phyloP scores from a whole-genome alignment of 2,888 invertebrate genomes.

The Macrostomum cliftonense region DNA sequence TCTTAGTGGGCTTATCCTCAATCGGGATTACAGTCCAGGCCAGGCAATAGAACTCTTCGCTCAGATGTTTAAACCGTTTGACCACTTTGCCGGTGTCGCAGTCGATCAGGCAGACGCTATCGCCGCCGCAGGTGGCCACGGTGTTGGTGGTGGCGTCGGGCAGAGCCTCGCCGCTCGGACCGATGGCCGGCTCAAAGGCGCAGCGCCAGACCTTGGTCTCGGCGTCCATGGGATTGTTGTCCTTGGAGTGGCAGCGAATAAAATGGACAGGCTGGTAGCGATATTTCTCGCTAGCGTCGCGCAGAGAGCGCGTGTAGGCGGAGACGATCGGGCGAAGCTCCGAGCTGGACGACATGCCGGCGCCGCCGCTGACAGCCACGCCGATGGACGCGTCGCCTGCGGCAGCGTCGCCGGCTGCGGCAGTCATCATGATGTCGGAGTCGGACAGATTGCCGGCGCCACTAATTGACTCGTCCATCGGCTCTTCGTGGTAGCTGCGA shows the following conservation, averaged over 20 bases:
- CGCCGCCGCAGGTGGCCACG: slow-evolving; percentile 42
- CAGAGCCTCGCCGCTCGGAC: slow-evolving; percentile 13
- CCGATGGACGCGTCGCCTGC: no score
- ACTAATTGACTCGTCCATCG: no score
- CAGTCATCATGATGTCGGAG: no score
- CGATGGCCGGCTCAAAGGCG: slow-evolving; percentile 37
- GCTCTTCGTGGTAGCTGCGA: neutral
- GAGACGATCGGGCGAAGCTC: slow-evolving; percentile 1
- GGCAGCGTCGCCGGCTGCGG: no score
- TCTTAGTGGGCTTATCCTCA: no score
- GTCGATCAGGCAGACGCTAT: slow-evolving; percentile 40
- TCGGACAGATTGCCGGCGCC: no score
- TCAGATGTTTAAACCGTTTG: slow-evolving; percentile 31
- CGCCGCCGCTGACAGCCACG: no score
- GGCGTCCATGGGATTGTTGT: slow-evolving; percentile 37
- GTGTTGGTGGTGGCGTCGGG: slow-evolving; percentile 22
- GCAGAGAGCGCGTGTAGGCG: neutral
- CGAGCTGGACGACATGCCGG: neutral
- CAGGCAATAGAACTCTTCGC: neutral
- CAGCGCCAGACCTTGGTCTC: slow-evolving; percentile 41
- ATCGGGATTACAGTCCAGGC: no score
- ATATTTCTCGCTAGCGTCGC: neutral
- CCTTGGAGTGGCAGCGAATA: slow-evolving; percentile 36
- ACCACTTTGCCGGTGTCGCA: slow-evolving; percentile 35
- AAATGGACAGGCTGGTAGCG: slow-evolving; percentile 32